Conservation (phyloP, 2,797 vertebrate species). For the Acrossocheilus fasciatus region DNA sequence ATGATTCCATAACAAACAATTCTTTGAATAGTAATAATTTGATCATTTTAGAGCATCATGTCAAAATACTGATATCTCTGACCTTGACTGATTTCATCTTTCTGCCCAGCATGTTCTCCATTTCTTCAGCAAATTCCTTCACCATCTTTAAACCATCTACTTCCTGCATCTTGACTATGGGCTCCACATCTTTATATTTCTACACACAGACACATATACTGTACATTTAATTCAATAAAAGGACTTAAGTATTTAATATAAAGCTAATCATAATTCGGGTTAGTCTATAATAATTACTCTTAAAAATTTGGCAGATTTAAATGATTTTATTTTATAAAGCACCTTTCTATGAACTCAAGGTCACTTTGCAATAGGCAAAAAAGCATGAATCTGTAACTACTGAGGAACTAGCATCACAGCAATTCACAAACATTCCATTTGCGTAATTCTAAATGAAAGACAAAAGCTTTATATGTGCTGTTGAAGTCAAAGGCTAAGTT, state of each 20-base stretch:
- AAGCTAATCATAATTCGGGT: neutral
- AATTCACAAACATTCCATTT: neutral
- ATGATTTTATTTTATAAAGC: neutral
- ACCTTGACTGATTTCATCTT: slow-evolving; percentile 96
- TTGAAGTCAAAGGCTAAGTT: neutral
- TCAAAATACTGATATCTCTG: slow-evolving; percentile 31
- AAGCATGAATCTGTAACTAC: neutral
- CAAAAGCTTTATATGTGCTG: neutral
- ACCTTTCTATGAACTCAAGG: neutral
- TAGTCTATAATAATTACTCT: too few species aligned
- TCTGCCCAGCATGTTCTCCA: slow-evolving; percentile 94
- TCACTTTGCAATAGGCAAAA: neutral
- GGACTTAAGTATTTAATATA: neutral
- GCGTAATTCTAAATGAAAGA: neutral
- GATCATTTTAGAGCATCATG: neutral
- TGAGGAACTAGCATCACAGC: neutral
- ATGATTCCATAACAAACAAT: neutral
- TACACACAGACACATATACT: slow-evolving; percentile 63
- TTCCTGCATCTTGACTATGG: slow-evolving; percentile 87
- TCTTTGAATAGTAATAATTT: neutral
- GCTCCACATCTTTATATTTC: slow-evolving; percentile 93
- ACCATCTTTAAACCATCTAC: slow-evolving; percentile 90
- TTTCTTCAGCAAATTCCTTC: slow-evolving; percentile 90
- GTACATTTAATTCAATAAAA: neutral
- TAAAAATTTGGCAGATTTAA: too few species aligned